A percentile compares a stretch with the other conserved stretches of the same genome.
Evolutionary conservation across 2,113 vertebrate species (phyloP).

Genomic region (Sciurus niger): DNA sequence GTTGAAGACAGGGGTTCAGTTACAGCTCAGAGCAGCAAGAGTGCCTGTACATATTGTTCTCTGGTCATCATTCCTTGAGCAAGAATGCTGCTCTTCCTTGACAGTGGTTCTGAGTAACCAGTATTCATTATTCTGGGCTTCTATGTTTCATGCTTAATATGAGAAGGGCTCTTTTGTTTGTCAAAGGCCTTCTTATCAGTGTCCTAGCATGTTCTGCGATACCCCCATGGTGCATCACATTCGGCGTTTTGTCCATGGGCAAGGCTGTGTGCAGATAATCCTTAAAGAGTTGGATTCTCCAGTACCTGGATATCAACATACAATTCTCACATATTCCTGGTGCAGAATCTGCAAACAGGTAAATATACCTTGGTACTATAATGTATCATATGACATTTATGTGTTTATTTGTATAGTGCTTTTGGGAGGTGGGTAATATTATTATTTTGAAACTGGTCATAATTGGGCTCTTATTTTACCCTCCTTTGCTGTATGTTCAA

Average conservation of each 20-base stretch:
- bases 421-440: background rate
- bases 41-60: background rate
- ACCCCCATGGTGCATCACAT: conserved; percentile 99
- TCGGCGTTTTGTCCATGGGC: conserved; percentile 97
- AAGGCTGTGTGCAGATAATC: conserved; percentile 98
- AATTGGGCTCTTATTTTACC: background rate
- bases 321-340: conserved; percentile 99
- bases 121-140: background rate
- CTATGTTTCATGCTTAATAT: conserved; percentile 37
- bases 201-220: conserved; percentile 98
- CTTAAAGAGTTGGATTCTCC: conserved; percentile 98
- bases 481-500: background rate
- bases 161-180: conserved; percentile 73
- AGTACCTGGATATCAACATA: conserved; percentile 98
- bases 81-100: background rate
- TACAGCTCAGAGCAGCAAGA: background rate
- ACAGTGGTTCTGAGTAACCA: conserved; percentile 13
- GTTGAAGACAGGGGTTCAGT: background rate
- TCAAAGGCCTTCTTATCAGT: conserved; percentile 96
- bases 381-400: background rate
- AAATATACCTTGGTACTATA: background rate
- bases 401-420: conserved; percentile 40
- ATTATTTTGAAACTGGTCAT: conserved; percentile 27
- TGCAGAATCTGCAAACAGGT: conserved; percentile 99
- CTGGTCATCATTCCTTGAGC: background rate